Evolutionary conservation across 2,888 invertebrate species (phyloP).

Genomic region (Polydrusus tereticollis): DNA sequence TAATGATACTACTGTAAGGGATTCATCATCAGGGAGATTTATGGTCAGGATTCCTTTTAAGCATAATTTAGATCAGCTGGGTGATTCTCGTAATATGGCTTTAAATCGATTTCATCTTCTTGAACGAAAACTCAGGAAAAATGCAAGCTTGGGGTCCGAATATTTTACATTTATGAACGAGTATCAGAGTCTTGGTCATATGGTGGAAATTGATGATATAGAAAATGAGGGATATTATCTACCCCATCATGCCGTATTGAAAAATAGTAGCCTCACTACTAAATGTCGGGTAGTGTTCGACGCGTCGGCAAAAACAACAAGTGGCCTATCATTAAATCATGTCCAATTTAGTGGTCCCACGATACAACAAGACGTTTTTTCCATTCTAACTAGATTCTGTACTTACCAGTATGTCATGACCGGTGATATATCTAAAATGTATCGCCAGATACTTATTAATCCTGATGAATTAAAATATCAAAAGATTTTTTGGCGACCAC

Average conservation of each 20-base stretch:
- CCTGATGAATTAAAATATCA: slow-evolving; percentile 19
- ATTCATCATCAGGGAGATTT: background rate
- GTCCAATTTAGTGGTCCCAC: slow-evolving; percentile 47
- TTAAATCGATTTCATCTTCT: background rate
- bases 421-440: slow-evolving; percentile 44
- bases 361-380: slow-evolving; percentile 31
- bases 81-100: background rate
- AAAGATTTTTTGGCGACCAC: slow-evolving; percentile 37
- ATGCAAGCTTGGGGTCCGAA: background rate
- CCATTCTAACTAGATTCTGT: slow-evolving; percentile 23
- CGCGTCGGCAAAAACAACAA: slow-evolving; percentile 15
- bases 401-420: slow-evolving; percentile 19
- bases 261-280: background rate
- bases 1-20: background rate
- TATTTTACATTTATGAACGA: slow-evolving; percentile 19
- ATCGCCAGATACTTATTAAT: slow-evolving; percentile 32
- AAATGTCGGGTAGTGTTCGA: slow-evolving; percentile 39
- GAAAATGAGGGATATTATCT: slow-evolving; percentile 4
- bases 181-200: slow-evolving; percentile 22
- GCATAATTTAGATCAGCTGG: background rate
- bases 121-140: background rate
- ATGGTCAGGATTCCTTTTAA: slow-evolving; percentile 16
- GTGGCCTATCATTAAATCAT: slow-evolving; percentile 50
- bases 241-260: slow-evolving; percentile 23
- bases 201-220: background rate